A percentile compares a stretch with the other conserved stretches of the same genome.
phyloP scores from a whole-genome alignment of 2,113 vertebrate species.

The Tachycineta bicolor region DNA sequence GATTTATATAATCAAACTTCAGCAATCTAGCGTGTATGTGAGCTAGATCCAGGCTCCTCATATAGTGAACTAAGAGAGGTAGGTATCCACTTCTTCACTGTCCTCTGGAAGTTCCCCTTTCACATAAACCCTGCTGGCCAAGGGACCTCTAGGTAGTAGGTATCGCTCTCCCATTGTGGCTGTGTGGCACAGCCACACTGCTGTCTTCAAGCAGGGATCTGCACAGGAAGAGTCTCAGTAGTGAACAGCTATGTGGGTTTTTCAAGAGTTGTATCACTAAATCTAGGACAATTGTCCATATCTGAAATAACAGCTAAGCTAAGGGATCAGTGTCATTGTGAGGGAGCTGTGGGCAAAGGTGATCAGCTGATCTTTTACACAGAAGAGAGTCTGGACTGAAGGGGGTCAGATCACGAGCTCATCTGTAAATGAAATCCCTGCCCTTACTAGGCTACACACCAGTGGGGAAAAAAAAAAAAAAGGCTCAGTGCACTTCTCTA shows the following conservation, averaged over 20 bases:
- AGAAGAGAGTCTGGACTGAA: neutral
- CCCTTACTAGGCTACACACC: neutral
- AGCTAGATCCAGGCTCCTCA: neutral
- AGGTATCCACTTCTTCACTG: neutral
- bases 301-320: neutral
- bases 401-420: neutral
- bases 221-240: neutral
- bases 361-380: neutral
- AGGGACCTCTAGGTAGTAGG: neutral
- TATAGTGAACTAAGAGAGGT: neutral
- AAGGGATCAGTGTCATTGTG: neutral
- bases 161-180: neutral
- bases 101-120: neutral
- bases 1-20: neutral
- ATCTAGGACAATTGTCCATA: neutral
- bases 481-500: neutral
- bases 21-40: neutral
- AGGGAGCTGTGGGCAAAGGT: neutral
- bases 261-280: neutral
- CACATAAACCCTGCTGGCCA: neutral
- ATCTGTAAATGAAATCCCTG: neutral
- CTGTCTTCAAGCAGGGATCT: neutral
- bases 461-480: neutral
- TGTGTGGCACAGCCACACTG: neutral
- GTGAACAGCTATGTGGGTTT: neutral